Evolutionary conservation across 1,140 invertebrate genomes (phyloP), one percentile per base, ranked within the genome.

Genomic region (Ylistrum balloti): DNA sequence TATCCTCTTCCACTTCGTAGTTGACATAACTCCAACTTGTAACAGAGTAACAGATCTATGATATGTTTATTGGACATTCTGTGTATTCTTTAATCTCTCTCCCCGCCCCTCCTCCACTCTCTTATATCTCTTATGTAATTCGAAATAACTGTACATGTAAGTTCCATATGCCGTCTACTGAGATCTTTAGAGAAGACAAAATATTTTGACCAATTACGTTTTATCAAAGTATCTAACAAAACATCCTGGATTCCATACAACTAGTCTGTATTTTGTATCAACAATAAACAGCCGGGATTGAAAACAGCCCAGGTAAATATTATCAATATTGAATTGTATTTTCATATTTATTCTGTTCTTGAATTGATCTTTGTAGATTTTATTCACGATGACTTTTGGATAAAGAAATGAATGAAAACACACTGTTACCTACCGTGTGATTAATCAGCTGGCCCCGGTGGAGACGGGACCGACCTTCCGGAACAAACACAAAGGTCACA

Each of bases 391-490:
- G 41, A 28, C 22, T n/a, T 74, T 74, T n/a, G 5, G 56, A 74
- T 74, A 74, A 74, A 28, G 56, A 74, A n/a, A 74, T n/a, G 56
- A 74, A 74, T 2, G 56, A 74, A 74, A 74, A 74, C 5, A 74
- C 56, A n/a, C 22, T 17, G n/a, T 7, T 48, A 48, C 45, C 11
- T 48, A 28, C 22, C 56, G 56, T 74, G 9, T 74, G 56, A 74
- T 74, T 74, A 74, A 74, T 74, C 56, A 28, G 28, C n/a, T 74
- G 28, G 9, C 5, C 56, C n/a, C 5, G 22, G 56, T 11, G n/a
- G 56, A 28, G 56, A 74, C 56, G 56, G 56, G 56, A 74, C 56
- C n/a, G 56, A 28, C 56, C 56, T 74, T 74, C 56, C 56, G 56
- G 56, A 74, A 74, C 56, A 11, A 56, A 56, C 17, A 56, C 45